Base-by-base conservation (phyloP, 30 jellyfish, hydroid and myxozoan genomes). In the Aurelia sp. region DNA sequence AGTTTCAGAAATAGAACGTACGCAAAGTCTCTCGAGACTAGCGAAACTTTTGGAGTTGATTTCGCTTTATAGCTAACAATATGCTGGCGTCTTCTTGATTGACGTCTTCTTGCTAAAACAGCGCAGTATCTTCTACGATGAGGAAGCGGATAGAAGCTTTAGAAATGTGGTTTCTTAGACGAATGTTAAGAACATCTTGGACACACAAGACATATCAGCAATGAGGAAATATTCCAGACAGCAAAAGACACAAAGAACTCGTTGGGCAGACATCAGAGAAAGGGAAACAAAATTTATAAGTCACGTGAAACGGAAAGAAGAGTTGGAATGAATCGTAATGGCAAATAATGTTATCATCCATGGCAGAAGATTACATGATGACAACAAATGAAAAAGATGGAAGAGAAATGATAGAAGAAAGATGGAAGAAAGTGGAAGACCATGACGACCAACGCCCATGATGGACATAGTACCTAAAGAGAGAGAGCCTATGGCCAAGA, bases 71-170 rank as follows among this genome's bases (percentile, higher is more conserved):
- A n/a, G n/a, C n/a, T n/a, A n/a, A n/a, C n/a, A n/a, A n/a, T n/a
- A n/a, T n/a, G n/a, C n/a, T n/a, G n/a, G n/a, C n/a, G n/a, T n/a
- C n/a, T n/a, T n/a, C n/a, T n/a, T n/a, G n/a, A n/a, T n/a, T n/a
- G n/a, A n/a, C n/a, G n/a, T n/a, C n/a, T n/a, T n/a, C n/a, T n/a
- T n/a, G n/a, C n/a, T n/a, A n/a, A n/a, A n/a, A n/a, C n/a, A n/a
- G n/a, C n/a, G n/a, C n/a, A n/a, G n/a, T n/a, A 27, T 65, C 75
- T 65, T 65, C 48, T 65, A 65, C 75, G 55, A 65, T 65, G 75
- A 64, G 37, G 75, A 65, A 65, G 75, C 55, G 0, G n/a, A 65
- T 65, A 55, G 75, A 65, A 65, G 55, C 55, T 65, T 9, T 2
- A 65, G 75, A 65, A 65, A 65, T 21, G 75, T 65, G 75, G 75